A percentile compares a stretch with the other conserved stretches of the same genome.
Conservation (phyloP, 2,888 invertebrate species). For the Drosophila meridionalis region DNA sequence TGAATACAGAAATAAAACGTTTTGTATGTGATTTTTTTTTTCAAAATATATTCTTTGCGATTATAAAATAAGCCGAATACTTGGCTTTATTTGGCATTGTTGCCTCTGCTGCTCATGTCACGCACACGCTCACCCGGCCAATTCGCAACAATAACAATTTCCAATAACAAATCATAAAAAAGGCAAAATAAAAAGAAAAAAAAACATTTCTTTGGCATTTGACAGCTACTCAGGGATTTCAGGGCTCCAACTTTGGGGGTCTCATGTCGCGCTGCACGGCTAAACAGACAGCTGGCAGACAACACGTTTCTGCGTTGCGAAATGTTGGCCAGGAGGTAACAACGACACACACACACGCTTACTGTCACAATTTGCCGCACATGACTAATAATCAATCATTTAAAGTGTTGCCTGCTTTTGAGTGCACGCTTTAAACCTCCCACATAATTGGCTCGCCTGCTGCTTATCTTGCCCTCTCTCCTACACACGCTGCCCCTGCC, state of each 20-base stretch:
- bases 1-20: constrained; percentile 29
- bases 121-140: constrained; percentile 39
- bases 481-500: too few species aligned
- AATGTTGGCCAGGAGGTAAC: not conserved
- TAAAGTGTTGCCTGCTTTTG: constrained; percentile 58
- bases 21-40: constrained; percentile 23
- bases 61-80: constrained; percentile 69
- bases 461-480: constrained; percentile 23
- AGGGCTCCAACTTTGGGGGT: constrained; percentile 1
- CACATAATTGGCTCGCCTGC: constrained; percentile 59
- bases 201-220: constrained; percentile 44
- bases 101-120: constrained; percentile 48
- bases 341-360: constrained; percentile 6
- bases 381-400: constrained; percentile 60
- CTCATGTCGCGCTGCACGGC: constrained; percentile 27
- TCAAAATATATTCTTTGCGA: constrained; percentile 54
- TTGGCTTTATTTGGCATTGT: constrained; percentile 20
- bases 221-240: constrained; percentile 52
- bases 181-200: constrained; percentile 15
- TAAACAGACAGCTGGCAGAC: constrained; percentile 54
- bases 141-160: constrained; percentile 64
- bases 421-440: constrained; percentile 43
- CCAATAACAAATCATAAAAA: constrained; percentile 60
- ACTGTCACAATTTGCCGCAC: not conserved
- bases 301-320: constrained; percentile 10